Conservation (phyloP, 2,113 vertebrate species). For the Puntigrus tetrazona region DNA sequence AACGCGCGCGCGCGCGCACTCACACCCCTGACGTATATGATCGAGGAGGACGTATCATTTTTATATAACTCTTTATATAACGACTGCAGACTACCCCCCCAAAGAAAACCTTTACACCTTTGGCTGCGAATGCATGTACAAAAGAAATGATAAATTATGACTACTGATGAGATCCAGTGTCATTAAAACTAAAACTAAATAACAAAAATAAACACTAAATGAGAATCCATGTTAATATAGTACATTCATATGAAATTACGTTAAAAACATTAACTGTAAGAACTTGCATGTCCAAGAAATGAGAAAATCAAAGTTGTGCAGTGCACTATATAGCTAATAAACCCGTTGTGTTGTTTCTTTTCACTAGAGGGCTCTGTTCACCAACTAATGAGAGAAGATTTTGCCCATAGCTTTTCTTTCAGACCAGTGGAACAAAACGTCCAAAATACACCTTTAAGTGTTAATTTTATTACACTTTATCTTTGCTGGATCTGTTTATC, state of each 20-base stretch:
- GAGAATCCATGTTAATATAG: too few species aligned
- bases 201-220: too few species aligned
- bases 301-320: not conserved
- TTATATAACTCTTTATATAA: not conserved
- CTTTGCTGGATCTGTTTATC: too few species aligned
- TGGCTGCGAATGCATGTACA: not conserved
- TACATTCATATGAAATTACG: too few species aligned
- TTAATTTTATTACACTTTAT: too few species aligned
- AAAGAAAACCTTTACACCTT: not conserved
- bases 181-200: too few species aligned
- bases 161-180: not conserved
- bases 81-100: not conserved
- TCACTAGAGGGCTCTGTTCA: slow-evolving; percentile 24
- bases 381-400: not conserved
- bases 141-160: not conserved
- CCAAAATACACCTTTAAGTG: not conserved
- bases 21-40: not conserved
- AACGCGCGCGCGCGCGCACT: not conserved
- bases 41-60: not conserved
- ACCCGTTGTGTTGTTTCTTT: not conserved
- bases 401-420: not conserved
- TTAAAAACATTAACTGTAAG: too few species aligned
- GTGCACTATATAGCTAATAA: too few species aligned
- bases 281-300: too few species aligned
- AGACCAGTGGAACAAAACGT: not conserved